A percentile compares a stretch with the other conserved stretches of the same genome.
phyloP scores from a whole-genome alignment of 2,113 vertebrate species.

The Hystrix cristata region DNA sequence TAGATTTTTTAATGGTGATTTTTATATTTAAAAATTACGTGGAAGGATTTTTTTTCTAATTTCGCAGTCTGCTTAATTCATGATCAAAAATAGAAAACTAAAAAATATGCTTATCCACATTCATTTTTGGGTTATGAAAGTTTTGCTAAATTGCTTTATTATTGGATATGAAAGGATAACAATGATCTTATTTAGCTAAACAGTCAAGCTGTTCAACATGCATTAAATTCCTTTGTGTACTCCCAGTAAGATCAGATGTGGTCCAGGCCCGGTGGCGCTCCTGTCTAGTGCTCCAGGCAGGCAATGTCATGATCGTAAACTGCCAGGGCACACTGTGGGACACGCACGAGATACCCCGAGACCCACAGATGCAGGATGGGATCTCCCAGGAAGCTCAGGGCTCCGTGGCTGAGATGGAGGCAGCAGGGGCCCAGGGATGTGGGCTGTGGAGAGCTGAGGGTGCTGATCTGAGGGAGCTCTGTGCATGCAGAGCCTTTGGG shows the following conservation, averaged over 20 bases:
- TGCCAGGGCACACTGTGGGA: fast-evolving
- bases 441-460: not conserved
- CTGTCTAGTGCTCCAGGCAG: not conserved
- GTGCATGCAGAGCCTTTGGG: fast-evolving
- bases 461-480: not conserved
- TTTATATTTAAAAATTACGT: conserved; percentile 33
- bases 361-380: not conserved
- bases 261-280: not conserved
- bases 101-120: not conserved
- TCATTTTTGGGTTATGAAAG: not conserved
- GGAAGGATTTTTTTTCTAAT: not conserved
- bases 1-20: not conserved
- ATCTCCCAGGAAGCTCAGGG: not conserved
- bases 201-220: not conserved
- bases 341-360: too few relatives aligned
- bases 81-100: conserved; percentile 39
- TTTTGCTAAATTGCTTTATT: not conserved
- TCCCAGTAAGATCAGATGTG: not conserved
- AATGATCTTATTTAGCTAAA: not conserved
- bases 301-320: not conserved
- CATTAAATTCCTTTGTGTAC: not conserved
- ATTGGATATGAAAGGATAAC: not conserved
- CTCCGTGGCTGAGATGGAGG: not conserved
- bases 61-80: not conserved
- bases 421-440: fast-evolving